Base-by-base conservation (phyloP, 2,113 vertebrate species). In the Lepidothrix coronata region DNA sequence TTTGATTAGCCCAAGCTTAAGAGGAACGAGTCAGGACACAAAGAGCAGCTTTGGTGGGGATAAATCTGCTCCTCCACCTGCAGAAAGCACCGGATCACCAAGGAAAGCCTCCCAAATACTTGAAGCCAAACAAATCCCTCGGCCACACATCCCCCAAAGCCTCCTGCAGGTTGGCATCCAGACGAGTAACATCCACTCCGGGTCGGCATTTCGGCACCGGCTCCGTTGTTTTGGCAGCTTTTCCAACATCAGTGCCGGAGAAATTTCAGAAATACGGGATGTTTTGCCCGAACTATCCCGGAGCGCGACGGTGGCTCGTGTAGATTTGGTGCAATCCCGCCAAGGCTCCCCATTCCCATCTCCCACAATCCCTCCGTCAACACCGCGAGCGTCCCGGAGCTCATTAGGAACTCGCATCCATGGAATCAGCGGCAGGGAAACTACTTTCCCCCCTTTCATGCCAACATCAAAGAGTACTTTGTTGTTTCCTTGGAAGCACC, bases 401-500 rank as follows among this genome's bases (percentile, higher is more conserved):
- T 83, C 91, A 51, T 59, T 43, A 78, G 8, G 16, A 37, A 43
- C 89, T 52, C 5, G 0, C 9, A 1, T 8, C 43, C 67, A 8
- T 12, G 61, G 44, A 28, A 68, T 24, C 35, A 0, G 67, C 6
- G 15, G 91, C 77, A 37, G 28, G 48, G 77, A 76, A 78, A 80
- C 44, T 9, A 46, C 80, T 91, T 75, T 35, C 19, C 58, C 35
- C 30, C 62, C 82, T 90, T 92, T 72, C 89, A 78, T n/a, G 33
- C 48, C 12, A 67, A 86, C 93, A 59, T 90, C 94, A 90, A 93
- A 88, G 93, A 41, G 55, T 6, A 74, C 70, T 88, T 85, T 8
- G 88, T 28, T 31, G 84, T 91, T 75, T 59, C 83, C 88, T 48
- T 67, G 82, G 66, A 85, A 85, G 86, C 35, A 1, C 49, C 73